Percentiles rank a stretch among this genome's conserved stretches.
These are phyloP conservation scores for Tonatia bakeri DNA, from an alignment of 2,113 vertebrate species.

Conservation along the genomic window DNA sequence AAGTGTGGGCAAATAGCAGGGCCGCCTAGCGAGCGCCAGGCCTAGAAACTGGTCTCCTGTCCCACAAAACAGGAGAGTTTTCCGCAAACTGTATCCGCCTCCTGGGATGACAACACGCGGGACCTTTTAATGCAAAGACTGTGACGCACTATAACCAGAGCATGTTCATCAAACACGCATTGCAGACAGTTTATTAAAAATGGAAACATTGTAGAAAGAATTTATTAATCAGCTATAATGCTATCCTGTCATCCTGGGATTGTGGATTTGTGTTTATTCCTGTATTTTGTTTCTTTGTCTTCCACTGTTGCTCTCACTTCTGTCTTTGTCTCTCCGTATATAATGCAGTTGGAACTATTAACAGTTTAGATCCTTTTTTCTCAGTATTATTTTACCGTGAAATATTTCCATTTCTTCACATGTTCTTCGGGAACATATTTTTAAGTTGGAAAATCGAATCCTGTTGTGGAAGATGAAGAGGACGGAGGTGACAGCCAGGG, in stretches of 20 bases:
- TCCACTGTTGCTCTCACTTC: not conserved
- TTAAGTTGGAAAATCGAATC: not conserved
- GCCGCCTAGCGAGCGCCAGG: not conserved
- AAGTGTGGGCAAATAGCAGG: not conserved
- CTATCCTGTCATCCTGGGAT: not conserved
- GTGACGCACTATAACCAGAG: accelerated
- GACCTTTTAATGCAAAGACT: accelerated
- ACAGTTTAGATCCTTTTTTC: not conserved
- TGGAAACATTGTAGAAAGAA: not conserved
- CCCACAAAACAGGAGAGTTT: not conserved
- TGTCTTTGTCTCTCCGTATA: not conserved
- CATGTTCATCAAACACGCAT: not conserved
- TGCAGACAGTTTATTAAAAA: not conserved
- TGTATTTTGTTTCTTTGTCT: not conserved
- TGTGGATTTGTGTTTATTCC: not conserved
- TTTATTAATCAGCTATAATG: not conserved
- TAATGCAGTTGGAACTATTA: not conserved
- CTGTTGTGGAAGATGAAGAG: not conserved
- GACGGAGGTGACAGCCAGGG: accelerated
- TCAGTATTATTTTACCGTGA: not conserved
- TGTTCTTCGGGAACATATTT: not conserved
- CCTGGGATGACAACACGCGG: accelerated
- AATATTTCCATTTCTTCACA: not conserved
- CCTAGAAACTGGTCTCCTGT: not conserved
- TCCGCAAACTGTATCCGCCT: not conserved